Conservation (phyloP, 2,797 vertebrate species). For the Poeciliopsis infans region DNA sequence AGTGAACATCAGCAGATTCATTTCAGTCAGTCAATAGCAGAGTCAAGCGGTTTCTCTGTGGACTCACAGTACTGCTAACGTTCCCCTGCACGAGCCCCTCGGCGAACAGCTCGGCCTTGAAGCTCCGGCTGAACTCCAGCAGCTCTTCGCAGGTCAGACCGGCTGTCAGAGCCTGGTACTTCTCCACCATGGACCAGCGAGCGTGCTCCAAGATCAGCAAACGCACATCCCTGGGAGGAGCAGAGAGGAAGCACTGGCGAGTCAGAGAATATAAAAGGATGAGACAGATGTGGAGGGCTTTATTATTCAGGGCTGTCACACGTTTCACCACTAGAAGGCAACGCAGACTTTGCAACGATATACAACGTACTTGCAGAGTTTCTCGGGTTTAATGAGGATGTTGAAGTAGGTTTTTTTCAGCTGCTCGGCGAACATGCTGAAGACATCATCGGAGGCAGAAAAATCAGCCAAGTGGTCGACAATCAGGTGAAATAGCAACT, state of each 20-base stretch:
- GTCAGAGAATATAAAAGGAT: background rate
- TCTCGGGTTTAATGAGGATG: constrained; percentile 94
- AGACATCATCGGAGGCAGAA: constrained; percentile 87
- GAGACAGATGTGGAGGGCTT: constrained; percentile 4
- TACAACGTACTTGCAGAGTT: constrained; percentile 87
- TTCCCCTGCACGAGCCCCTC: constrained; percentile 97
- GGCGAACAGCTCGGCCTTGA: constrained; percentile 88
- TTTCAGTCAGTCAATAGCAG: constrained; percentile 30
- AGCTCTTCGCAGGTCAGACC: constrained; percentile 85
- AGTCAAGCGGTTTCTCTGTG: constrained; percentile 35
- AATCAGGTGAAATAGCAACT: constrained; percentile 94
- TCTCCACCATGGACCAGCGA: constrained; percentile 93
- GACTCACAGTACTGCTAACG: constrained; percentile 81
- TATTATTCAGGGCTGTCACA: constrained; percentile 18
- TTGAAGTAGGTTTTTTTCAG: constrained; percentile 97
- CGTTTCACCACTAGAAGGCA: constrained; percentile 69
- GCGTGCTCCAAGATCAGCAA: constrained; percentile 90
- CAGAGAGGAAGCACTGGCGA: background rate
- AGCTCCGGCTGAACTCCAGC: constrained; percentile 84
- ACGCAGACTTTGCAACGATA: constrained; percentile 38
- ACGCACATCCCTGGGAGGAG: constrained; percentile 85
- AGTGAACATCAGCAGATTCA: constrained; percentile 19
- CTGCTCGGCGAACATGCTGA: constrained; percentile 93
- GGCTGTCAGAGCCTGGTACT: constrained; percentile 87
- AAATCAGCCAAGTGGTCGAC: constrained; percentile 92